A percentile compares a stretch with the other conserved stretches of the same genome.
phyloP scores from a whole-genome alignment of 2,797 vertebrate species.

The Oreochromis mossambicus region DNA sequence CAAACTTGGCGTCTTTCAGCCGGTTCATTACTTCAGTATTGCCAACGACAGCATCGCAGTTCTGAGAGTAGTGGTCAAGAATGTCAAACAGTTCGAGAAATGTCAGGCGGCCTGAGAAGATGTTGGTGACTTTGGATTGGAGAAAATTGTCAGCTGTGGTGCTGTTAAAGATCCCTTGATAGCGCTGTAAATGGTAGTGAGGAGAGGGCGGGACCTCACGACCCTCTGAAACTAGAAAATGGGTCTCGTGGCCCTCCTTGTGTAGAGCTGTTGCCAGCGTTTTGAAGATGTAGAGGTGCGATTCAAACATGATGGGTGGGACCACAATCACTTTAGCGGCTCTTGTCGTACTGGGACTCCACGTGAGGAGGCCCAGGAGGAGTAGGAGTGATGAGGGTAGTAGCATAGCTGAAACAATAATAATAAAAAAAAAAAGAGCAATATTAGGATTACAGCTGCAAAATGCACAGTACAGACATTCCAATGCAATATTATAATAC shows the following conservation, averaged over 20 bases:
- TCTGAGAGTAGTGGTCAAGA: slow-evolving; percentile 94
- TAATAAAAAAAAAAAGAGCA: neutral
- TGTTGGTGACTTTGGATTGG: slow-evolving; percentile 95
- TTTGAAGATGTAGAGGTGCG: slow-evolving; percentile 99
- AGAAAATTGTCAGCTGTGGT: slow-evolving; percentile 92
- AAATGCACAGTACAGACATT: neutral
- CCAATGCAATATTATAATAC: neutral
- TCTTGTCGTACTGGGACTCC: slow-evolving; percentile 75
- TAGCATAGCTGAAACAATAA: slow-evolving; percentile 87
- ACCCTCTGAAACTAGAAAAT: slow-evolving; percentile 93
- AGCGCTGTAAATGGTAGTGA: slow-evolving; percentile 89
- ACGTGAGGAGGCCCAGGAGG: slow-evolving; percentile 72
- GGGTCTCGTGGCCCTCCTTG: slow-evolving; percentile 88
- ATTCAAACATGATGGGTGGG: slow-evolving; percentile 99
- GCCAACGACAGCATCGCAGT: slow-evolving; percentile 94
- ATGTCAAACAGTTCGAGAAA: slow-evolving; percentile 95
- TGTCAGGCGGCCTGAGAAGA: slow-evolving; percentile 94
- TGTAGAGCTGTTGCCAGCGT: slow-evolving; percentile 90
- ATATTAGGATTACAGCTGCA: neutral
- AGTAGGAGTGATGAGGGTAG: slow-evolving; percentile 76
- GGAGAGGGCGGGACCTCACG: slow-evolving; percentile 87
- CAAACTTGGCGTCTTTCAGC: slow-evolving; percentile 88
- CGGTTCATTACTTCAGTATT: slow-evolving; percentile 82
- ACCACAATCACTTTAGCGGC: slow-evolving; percentile 94
- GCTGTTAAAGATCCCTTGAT: slow-evolving; percentile 97